Conservation (phyloP, 2,797 vertebrate species). For the Euthynnus affinis region DNA sequence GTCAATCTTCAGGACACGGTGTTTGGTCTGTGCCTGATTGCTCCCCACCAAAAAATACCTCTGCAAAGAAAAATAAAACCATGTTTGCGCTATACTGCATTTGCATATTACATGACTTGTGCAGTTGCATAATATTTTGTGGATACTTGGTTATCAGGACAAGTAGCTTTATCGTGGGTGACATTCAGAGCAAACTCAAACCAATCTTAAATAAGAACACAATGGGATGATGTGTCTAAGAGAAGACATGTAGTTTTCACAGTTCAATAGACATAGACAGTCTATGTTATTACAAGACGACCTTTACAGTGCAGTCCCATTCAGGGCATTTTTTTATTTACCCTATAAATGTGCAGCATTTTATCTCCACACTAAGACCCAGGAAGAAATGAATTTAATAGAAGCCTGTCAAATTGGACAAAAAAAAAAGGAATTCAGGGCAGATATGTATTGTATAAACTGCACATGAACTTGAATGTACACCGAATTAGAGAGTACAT, state of each 20-base stretch:
- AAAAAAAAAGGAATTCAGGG: conserved; percentile 13
- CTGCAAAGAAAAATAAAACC: conserved; percentile 74
- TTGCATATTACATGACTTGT: neutral
- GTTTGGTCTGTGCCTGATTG: conserved; percentile 95
- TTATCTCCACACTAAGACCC: conserved; percentile 5
- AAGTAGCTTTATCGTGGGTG: neutral
- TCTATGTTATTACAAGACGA: neutral
- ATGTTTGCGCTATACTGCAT: neutral
- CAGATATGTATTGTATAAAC: neutral
- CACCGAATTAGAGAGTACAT: conserved; percentile 2
- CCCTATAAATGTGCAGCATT: conserved; percentile 21
- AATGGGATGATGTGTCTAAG: neutral
- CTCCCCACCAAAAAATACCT: conserved; percentile 97
- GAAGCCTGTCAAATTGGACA: conserved; percentile 13
- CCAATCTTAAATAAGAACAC: conserved; percentile 1
- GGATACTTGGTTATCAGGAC: neutral
- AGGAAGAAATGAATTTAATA: neutral
- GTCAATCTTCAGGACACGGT: conserved; percentile 96
- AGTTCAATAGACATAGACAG: neutral
- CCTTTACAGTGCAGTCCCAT: neutral
- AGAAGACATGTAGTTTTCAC: conserved; percentile 1
- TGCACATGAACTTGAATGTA: neutral
- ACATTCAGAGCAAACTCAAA: neutral
- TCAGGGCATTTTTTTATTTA: neutral
- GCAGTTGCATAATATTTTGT: neutral